Conservation (phyloP, 2,797 vertebrate species). For the Parotocinclus haroldoi region DNA sequence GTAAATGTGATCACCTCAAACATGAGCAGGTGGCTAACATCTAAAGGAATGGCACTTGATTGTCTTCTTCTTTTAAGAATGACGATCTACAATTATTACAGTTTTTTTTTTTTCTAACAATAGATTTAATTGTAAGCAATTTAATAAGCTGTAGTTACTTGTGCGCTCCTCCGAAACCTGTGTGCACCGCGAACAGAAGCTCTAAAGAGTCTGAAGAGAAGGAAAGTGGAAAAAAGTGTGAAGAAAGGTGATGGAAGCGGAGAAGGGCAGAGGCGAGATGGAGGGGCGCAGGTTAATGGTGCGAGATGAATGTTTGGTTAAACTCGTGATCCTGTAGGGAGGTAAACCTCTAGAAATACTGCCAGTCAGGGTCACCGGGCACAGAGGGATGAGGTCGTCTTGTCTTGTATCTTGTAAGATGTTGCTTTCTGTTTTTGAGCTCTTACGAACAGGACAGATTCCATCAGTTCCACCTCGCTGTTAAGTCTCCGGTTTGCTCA, state of each 20-base stretch:
- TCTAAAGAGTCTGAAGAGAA: background rate
- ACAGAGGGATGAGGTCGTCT: background rate
- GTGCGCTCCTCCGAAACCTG: background rate
- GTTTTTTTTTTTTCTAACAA: no score
- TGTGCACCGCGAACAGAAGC: background rate
- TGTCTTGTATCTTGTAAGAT: background rate
- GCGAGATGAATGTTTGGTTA: background rate
- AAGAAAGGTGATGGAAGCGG: background rate
- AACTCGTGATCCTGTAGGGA: background rate
- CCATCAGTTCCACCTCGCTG: no score
- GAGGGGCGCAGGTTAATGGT: background rate
- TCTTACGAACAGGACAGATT: background rate
- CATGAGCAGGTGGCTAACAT: constrained; percentile 7
- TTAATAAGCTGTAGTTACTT: background rate
- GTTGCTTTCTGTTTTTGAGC: constrained; percentile 10
- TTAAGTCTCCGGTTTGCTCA: no score
- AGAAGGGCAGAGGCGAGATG: background rate
- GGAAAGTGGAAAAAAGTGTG: no score
- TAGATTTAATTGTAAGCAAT: no score
- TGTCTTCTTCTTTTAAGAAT: no score
- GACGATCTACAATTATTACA: no score
- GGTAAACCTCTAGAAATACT: background rate
- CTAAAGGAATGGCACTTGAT: background rate
- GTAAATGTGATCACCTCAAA: background rate
- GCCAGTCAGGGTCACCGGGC: constrained; percentile 2